Percentiles rank a stretch among this genome's conserved stretches.
Conservation (phyloP, 2,888 invertebrate genomes). For the Furcula furcula region DNA sequence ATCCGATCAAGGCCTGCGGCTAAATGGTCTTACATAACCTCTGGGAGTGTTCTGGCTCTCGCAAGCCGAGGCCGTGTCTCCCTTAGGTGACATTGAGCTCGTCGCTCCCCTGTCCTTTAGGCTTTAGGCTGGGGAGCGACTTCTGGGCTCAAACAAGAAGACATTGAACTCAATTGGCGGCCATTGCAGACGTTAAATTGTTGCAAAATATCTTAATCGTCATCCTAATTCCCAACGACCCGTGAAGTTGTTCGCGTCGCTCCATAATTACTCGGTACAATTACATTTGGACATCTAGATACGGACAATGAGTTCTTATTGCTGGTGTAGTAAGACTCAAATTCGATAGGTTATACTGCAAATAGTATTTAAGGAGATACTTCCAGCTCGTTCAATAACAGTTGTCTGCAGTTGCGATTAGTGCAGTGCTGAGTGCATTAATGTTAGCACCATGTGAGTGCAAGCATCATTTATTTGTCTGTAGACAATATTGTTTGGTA, state of each 20-base stretch:
- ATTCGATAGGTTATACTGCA: constrained; percentile 14
- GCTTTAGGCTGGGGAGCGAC: no score
- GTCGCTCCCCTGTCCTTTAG: no score
- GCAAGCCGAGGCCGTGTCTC: no score
- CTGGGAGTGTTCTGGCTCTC: no score
- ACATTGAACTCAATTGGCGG: constrained; percentile 13
- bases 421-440: constrained; percentile 45
- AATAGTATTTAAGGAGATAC: constrained; percentile 19
- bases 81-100: no score
- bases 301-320: constrained; percentile 14
- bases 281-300: constrained; percentile 32
- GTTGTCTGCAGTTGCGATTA: constrained; percentile 64
- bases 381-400: constrained; percentile 61
- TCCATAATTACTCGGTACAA: constrained; percentile 50
- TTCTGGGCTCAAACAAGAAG: no score
- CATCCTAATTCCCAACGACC: constrained; percentile 41
- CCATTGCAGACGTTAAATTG: constrained; percentile 11
- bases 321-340: constrained; percentile 16
- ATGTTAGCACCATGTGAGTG: constrained; percentile 46
- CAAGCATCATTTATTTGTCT: constrained; percentile 42
- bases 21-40: no score
- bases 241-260: constrained; percentile 52
- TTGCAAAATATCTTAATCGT: constrained; percentile 29
- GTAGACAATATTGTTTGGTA: constrained; percentile 33
- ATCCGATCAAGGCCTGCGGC: no score